Conservation (phyloP, 1,140 invertebrate species). For the Pogonomyrmex barbatus region DNA sequence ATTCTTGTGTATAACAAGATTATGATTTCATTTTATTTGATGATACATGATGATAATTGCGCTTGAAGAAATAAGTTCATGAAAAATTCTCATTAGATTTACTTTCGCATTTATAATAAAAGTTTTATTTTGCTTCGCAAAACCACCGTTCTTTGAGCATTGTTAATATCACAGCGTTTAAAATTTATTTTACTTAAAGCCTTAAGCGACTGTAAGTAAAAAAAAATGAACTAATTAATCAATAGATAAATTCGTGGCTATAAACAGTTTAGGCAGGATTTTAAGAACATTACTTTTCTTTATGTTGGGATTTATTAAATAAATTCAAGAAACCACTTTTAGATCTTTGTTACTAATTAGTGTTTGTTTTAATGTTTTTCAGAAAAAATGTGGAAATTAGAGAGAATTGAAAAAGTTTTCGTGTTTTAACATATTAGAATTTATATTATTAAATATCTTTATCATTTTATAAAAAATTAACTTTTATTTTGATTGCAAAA, state of each 20-base stretch:
- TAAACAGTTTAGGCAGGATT: too few species aligned
- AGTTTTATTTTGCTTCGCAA: neutral
- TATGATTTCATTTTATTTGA: neutral
- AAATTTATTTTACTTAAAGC: slow-evolving; percentile 12
- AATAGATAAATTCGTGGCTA: too few species aligned
- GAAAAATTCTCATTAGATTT: neutral
- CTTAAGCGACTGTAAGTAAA: neutral
- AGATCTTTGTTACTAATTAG: too few species aligned
- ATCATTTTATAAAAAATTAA: neutral
- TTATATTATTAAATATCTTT: neutral
- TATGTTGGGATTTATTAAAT: too few species aligned
- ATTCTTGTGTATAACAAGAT: neutral
- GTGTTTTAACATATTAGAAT: neutral
- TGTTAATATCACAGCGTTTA: neutral
- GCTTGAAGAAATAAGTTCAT: neutral
- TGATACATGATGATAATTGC: neutral
- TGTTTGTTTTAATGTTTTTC: too few species aligned
- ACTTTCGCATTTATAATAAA: neutral
- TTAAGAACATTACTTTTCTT: too few species aligned
- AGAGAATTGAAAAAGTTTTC: neutral
- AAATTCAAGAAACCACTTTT: too few species aligned
- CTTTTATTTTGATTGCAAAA: neutral
- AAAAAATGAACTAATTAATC: neutral
- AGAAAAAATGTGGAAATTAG: neutral
- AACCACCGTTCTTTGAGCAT: neutral